A percentile compares a stretch with the other conserved stretches of the same genome.
These are phyloP conservation scores for Agrochola lychnidis DNA, from an alignment of 2,888 invertebrate species.

Conservation along the genomic window DNA sequence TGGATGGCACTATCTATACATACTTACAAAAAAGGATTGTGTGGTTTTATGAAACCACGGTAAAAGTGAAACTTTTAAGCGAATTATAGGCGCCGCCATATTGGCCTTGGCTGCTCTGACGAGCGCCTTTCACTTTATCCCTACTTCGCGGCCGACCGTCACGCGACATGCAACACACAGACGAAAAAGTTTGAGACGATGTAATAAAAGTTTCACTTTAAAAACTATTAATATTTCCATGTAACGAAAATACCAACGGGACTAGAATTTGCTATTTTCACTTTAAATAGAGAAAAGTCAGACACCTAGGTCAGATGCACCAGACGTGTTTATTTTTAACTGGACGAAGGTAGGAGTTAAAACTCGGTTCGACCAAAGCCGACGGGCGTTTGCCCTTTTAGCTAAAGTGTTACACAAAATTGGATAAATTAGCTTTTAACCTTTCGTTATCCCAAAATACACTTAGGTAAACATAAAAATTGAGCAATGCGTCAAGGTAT, in stretches of 20 bases:
- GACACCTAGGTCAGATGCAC: background rate
- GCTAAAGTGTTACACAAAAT: slow-evolving; percentile 11
- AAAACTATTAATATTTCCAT: background rate
- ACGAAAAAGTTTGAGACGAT: too few relatives aligned
- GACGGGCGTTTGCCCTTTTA: slow-evolving; percentile 1
- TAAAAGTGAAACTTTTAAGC: too few relatives aligned
- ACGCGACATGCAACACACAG: too few relatives aligned
- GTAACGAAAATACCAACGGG: background rate
- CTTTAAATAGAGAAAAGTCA: background rate
- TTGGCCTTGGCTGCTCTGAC: too few relatives aligned
- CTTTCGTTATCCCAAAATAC: background rate
- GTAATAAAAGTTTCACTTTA: too few relatives aligned
- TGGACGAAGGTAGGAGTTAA: slow-evolving; percentile 17
- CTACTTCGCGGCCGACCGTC: too few relatives aligned
- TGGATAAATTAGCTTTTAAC: slow-evolving; percentile 26
- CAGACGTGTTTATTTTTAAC: slow-evolving; percentile 50
- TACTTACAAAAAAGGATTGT: too few relatives aligned
- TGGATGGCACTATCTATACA: too few relatives aligned
- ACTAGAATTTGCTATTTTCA: background rate
- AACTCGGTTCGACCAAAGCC: slow-evolving; percentile 12
- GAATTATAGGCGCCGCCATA: too few relatives aligned
- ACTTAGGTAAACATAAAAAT: background rate
- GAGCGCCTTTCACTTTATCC: too few relatives aligned
- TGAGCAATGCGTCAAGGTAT: background rate
- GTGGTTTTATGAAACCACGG: too few relatives aligned